A percentile compares a stretch with the other conserved stretches of the same genome.
Evolutionary conservation across 2,888 invertebrate genomes (phyloP).

Genomic region (Crossocerus cetratus): DNA sequence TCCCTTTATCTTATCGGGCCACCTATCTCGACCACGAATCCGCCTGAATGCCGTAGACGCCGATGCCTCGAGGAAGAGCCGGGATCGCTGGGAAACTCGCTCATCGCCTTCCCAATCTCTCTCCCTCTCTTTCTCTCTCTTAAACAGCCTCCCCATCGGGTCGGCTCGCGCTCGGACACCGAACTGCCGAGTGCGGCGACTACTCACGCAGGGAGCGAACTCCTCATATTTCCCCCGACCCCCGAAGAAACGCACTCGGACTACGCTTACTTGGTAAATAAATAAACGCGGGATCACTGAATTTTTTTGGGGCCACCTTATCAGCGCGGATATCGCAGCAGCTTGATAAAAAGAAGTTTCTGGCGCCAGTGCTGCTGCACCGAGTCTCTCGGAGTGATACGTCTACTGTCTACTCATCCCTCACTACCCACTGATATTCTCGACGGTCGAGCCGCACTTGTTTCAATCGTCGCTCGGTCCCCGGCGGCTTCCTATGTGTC

Average conservation of each 20-base stretch:
- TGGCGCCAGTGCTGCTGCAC: conserved; percentile 44
- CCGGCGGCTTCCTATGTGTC: too few relatives aligned
- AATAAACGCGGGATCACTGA: conserved; percentile 18
- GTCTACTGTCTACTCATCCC: conserved; percentile 1
- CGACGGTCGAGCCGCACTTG: background rate
- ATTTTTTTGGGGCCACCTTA: conserved; percentile 49
- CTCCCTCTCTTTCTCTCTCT: too few relatives aligned
- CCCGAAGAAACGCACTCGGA: background rate
- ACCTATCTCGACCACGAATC: conserved; percentile 46
- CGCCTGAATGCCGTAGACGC: conserved; percentile 33
- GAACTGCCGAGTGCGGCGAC: background rate
- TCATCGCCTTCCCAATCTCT: background rate
- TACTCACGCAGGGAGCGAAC: background rate
- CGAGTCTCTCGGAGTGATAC: conserved; percentile 20
- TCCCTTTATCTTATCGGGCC: conserved; percentile 57
- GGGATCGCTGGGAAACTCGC: background rate
- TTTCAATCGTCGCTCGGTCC: background rate
- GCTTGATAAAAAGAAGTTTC: conserved; percentile 50
- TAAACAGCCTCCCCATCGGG: too few relatives aligned
- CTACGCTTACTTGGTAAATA: conserved; percentile 9
- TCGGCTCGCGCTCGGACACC: background rate
- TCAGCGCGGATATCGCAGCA: conserved; percentile 39
- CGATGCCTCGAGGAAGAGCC: conserved; percentile 12
- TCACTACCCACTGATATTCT: background rate
- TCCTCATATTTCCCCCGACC: background rate